Base-by-base conservation (phyloP, 2,888 invertebrate genomes). In the Leptopilina drosophilae region DNA sequence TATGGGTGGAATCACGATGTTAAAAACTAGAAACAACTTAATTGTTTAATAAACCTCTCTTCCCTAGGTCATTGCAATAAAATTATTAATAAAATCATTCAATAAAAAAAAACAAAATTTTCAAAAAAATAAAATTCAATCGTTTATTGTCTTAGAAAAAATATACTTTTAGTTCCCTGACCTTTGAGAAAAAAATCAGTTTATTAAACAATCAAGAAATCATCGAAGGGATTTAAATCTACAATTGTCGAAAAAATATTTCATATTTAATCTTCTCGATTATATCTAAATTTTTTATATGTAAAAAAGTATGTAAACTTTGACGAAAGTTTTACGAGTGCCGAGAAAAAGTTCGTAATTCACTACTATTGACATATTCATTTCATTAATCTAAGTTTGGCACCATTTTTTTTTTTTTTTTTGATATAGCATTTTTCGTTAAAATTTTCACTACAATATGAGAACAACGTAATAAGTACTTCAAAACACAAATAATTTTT, bases 1-100 rank as follows among this genome's bases (percentile, higher is more conserved):
- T 81, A 80, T 82, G 82, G 65, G 77, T 77, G 77, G 80, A 81
- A 65, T 78, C 53, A 69, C 26, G 53, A n/a, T 73, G 6, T 56
- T 20, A n/a, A 56, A 33, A 33, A 73, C 56, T 33, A 12, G 49
- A 20, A 20, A n/a, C 20, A n/a, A 33, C n/a, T 49, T 49, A 12
- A 49, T 49, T 49, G 49, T 49, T 49, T 49, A 49, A 49, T 12
- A 11, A 49, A 49, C 4, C 49, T 2, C 11, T 4, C 1, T 9
- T 49, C 2, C 49, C 11, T 2, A 49, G 49, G 49, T 49, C 49
- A 49, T 49, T 49, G 49, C 4, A 49, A 49, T 9, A 49, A 12
- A 49, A 49, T 49, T 42, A 7, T 8, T 1, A 20, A 20, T 20
- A 42, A 42, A 42, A 42, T n/a, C n/a, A n/a, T n/a, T n/a, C n/a